These are phyloP conservation scores for Microplitis deprimator DNA, from an alignment of 2,888 invertebrate genomes.

Conservation along the genomic window DNA sequence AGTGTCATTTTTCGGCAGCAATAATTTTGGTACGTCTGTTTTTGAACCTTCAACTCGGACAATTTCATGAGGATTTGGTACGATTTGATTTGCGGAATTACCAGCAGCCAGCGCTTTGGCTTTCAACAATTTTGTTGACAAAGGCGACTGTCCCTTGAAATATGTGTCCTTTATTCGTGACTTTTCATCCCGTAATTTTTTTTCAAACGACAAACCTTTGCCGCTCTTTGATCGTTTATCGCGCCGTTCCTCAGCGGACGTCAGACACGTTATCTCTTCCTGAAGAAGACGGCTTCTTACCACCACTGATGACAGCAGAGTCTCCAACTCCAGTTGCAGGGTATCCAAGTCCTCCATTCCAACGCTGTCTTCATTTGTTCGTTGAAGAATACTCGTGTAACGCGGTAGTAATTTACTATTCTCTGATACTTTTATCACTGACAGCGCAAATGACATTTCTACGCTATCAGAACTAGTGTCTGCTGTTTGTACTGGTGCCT, in stretches of 20 bases:
- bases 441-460: constrained; percentile 70
- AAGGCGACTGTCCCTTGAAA: constrained; percentile 65
- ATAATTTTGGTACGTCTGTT: constrained; percentile 79
- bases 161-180: constrained; percentile 62
- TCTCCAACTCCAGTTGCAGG: constrained; percentile 90
- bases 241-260: constrained; percentile 75
- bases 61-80: constrained; percentile 67
- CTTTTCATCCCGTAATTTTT: constrained; percentile 65
- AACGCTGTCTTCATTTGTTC: constrained; percentile 82
- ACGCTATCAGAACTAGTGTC: constrained; percentile 63
- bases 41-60: constrained; percentile 74
- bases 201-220: constrained; percentile 65
- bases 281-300: constrained; percentile 85
- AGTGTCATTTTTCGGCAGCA: constrained; percentile 90
- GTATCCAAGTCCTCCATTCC: constrained; percentile 91
- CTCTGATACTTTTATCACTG: constrained; percentile 81
- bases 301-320: constrained; percentile 86
- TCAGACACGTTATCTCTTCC: constrained; percentile 81
- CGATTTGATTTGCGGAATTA: constrained; percentile 58
- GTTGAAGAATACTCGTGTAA: constrained; percentile 74
- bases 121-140: constrained; percentile 65
- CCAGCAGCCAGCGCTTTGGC: constrained; percentile 58
- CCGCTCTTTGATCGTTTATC: constrained; percentile 72
- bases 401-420: constrained; percentile 79
- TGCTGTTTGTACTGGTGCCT: constrained; percentile 54